Base-by-base conservation (phyloP, 2,797 vertebrate genomes). In the Pangasius sanitwongsei region DNA sequence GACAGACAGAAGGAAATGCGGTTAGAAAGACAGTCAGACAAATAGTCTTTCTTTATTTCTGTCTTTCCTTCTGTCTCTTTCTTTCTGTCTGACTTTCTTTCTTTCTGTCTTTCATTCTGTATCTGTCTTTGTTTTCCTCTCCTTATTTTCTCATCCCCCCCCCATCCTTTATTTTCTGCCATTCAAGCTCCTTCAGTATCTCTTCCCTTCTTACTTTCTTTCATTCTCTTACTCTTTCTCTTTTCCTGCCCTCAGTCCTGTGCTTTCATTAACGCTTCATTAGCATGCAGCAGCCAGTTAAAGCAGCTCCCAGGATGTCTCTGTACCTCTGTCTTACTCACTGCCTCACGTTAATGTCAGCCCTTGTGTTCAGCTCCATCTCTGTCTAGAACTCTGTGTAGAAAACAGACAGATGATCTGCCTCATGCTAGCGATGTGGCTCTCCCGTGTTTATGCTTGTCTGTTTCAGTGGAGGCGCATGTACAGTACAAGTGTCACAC, bases 211-310 rank as follows among this genome's bases (percentile, higher is more conserved):
- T 48, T 63, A 15, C 25, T 13, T 83, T 61, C 34, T 57, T 23
- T 78, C 57, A 20, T 50, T 61, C 34, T 16, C 25, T 8, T 20
- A 18, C 28, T 53, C 34, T 13, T 82, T 82, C 20, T 41, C 57
- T 83, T 83, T 83, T 44, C 34, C 34, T 44, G 57, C 37, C 61
- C 61, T 11, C 16, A 31, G 59, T 65, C 74, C 23, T 75, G 63
- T n/a, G 12, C 53, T 86, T 87, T 83, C 72, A 83, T 91, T 89
- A 91, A 70, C 37, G 86, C 44, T 63, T 91, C 83, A 78, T 91
- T 91, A 89, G 69, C 63, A 85, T 69, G n/a, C 83, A 69, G 61
- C 77, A 87, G 74, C 83, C 57, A 12, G 63, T 74, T 44, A 67
- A 65, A 48, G 61, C 61, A 31, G 82, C 82, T 67, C 82, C 28